A percentile compares a stretch with the other conserved stretches of the same genome.
phyloP scores from a whole-genome alignment of 1,140 invertebrate species.

The Psix sp. region DNA sequence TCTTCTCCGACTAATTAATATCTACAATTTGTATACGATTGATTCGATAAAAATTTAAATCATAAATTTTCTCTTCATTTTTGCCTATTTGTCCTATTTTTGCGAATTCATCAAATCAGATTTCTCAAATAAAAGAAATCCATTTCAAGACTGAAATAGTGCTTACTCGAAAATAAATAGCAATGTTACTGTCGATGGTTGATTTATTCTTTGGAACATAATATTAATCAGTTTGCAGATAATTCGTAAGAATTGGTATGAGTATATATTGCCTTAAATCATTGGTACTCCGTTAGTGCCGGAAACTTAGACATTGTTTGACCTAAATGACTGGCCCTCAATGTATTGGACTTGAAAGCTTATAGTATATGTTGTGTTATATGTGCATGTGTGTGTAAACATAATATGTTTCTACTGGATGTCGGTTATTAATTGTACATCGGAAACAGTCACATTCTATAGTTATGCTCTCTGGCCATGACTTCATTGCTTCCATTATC shows the following conservation, averaged over 20 bases:
- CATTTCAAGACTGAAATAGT: no score
- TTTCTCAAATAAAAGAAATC: no score
- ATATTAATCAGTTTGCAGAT: conserved; percentile 19
- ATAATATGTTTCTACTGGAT: conserved; percentile 19
- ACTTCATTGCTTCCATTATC: no score
- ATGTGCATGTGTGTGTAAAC: conserved; percentile 25
- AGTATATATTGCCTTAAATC: conserved; percentile 25
- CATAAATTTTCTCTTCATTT: no score
- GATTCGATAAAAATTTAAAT: no score
- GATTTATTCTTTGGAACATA: no score
- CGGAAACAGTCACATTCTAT: conserved; percentile 60
- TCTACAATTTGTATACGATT: background rate
- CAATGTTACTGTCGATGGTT: no score
- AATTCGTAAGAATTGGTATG: conserved; percentile 3
- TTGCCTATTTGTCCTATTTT: no score
- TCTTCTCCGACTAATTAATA: conserved; percentile 9
- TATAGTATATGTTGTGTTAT: background rate
- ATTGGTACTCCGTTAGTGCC: conserved; percentile 35
- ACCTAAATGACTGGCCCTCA: conserved; percentile 35
- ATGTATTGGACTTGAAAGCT: conserved; percentile 13
- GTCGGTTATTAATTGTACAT: conserved; percentile 60
- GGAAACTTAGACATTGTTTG: conserved; percentile 46
- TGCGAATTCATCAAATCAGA: no score
- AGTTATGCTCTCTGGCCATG: conserved; percentile 56
- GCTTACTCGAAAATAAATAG: no score